These are phyloP conservation scores for Characodon lateralis DNA, from an alignment of 2,797 vertebrate species.

Conservation along the genomic window DNA sequence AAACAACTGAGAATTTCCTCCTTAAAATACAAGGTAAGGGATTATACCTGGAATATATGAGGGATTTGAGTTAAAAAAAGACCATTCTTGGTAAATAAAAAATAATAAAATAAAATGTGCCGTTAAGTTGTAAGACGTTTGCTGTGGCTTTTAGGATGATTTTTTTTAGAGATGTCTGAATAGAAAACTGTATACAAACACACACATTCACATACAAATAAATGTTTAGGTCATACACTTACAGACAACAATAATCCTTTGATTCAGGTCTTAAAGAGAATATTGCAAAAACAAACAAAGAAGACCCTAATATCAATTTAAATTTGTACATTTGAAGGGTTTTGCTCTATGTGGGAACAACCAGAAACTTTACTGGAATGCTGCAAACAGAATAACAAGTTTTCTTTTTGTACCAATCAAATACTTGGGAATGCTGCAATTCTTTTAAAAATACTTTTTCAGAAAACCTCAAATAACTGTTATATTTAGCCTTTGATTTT, in stretches of 20 bases:
- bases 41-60: background rate
- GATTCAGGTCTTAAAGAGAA: slow-evolving; percentile 4
- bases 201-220: background rate
- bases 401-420: background rate
- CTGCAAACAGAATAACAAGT: background rate
- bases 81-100: background rate
- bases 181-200: background rate
- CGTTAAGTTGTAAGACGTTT: background rate
- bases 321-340: background rate
- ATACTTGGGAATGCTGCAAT: background rate
- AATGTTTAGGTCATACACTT: background rate
- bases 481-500: background rate
- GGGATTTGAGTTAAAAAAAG: background rate
- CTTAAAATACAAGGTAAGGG: background rate
- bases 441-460: background rate
- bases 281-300: background rate
- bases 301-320: background rate
- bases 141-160: background rate
- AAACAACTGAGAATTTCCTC: background rate
- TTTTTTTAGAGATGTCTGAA: background rate
- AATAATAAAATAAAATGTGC: background rate
- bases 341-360: background rate
- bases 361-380: background rate
- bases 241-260: background rate
- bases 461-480: background rate